These are phyloP conservation scores for Callyntrura guangdongensis DNA, from an alignment of 2,888 invertebrate species.

Conservation along the genomic window DNA sequence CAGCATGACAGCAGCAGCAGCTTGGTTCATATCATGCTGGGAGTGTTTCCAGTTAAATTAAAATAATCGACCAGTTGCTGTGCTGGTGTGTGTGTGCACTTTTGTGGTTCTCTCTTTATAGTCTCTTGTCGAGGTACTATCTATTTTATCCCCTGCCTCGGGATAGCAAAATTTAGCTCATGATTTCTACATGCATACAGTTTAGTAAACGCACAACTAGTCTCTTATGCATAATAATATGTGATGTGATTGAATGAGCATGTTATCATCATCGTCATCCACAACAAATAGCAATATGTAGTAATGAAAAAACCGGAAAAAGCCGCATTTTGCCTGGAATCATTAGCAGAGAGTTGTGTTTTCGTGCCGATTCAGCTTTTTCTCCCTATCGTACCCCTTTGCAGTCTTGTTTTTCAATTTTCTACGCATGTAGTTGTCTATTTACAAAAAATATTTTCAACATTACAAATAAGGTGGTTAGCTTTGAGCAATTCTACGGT, in stretches of 20 bases:
- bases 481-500: too few species aligned
- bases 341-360: slow-evolving; percentile 14
- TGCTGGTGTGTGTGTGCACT: not conserved
- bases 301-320: slow-evolving; percentile 13
- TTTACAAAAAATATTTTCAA: too few species aligned
- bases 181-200: not conserved
- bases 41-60: slow-evolving; percentile 23
- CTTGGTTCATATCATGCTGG: slow-evolving; percentile 3
- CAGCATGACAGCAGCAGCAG: slow-evolving; percentile 26
- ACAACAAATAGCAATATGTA: not conserved
- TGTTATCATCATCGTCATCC: not conserved
- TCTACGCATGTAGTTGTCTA: too few species aligned
- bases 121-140: not conserved
- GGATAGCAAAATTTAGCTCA: not conserved
- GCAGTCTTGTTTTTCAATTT: too few species aligned
- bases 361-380: slow-evolving; percentile 5
- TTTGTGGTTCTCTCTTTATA: not conserved
- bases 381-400: not conserved
- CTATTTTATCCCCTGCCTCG: not conserved
- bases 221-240: not conserved
- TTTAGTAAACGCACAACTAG: not conserved
- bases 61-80: slow-evolving; percentile 40
- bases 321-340: slow-evolving; percentile 5
- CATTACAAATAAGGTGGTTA: too few species aligned
- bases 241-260: not conserved